These are phyloP conservation scores for Lottia gigantea DNA, from an alignment of 2,888 invertebrate genomes.

Conservation along the genomic window DNA sequence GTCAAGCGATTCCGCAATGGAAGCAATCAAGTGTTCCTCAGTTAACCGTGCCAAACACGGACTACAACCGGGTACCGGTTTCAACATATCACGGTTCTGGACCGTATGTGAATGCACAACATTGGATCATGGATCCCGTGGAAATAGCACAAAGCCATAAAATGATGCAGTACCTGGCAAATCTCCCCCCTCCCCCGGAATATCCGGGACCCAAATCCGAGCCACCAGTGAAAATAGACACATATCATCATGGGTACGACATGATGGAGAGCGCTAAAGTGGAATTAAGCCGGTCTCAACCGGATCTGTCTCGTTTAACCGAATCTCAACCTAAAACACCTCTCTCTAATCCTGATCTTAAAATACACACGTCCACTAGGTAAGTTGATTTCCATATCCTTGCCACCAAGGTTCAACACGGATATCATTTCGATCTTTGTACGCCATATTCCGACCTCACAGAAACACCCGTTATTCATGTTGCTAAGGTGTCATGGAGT, in stretches of 20 bases:
- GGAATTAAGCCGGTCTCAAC: conserved; percentile 79
- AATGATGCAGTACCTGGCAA: conserved; percentile 41
- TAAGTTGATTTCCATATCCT: not conserved
- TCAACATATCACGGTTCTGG: conserved; percentile 33
- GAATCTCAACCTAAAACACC: conserved; percentile 36
- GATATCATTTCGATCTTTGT: too few species aligned
- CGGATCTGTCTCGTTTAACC: conserved; percentile 79
- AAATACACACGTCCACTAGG: conserved; percentile 7
- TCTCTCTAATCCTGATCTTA: conserved; percentile 13
- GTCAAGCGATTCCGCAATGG: conserved; percentile 26
- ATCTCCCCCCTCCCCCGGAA: conserved; percentile 61
- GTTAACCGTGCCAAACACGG: not conserved
- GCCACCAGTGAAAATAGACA: conserved; percentile 34
- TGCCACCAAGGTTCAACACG: too few species aligned
- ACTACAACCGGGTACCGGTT: conserved; percentile 11
- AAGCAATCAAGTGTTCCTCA: not conserved
- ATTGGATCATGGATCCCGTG: conserved; percentile 25
- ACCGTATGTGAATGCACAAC: conserved; percentile 35
- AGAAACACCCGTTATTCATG: too few species aligned
- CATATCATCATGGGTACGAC: conserved; percentile 45
- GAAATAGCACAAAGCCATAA: conserved; percentile 19
- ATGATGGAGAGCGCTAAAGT: conserved; percentile 36
- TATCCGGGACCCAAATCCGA: conserved; percentile 53
- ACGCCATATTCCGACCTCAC: too few species aligned
- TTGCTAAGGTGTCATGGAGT: too few species aligned